These are phyloP conservation scores for Eudorcas thomsonii DNA, from an alignment of 2,113 vertebrate species.

Conservation along the genomic window DNA sequence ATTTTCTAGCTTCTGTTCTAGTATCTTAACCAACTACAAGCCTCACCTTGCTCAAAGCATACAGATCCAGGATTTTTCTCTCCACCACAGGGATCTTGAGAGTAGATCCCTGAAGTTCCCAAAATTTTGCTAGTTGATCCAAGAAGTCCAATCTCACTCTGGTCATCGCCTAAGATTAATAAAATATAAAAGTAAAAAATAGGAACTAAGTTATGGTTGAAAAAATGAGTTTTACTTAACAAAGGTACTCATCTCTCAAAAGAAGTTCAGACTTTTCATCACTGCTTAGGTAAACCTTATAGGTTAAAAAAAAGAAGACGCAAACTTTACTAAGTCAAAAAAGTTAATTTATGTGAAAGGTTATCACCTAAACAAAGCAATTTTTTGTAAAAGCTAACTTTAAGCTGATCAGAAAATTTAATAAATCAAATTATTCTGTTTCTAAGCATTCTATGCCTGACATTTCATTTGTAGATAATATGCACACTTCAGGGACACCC, in stretches of 20 bases:
- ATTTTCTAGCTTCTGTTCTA: neutral
- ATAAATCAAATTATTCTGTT: neutral
- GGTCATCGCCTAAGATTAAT: conserved; percentile 90
- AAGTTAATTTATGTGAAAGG: neutral
- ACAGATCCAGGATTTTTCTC: conserved; percentile 94
- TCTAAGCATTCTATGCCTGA: neutral
- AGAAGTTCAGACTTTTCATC: conserved; percentile 23
- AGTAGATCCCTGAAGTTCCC: conserved; percentile 97
- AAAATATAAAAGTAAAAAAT: conserved; percentile 53
- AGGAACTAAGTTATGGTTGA: neutral
- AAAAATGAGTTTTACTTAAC: neutral
- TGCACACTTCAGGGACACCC: neutral
- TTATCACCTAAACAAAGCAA: neutral
- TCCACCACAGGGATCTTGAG: conserved; percentile 96
- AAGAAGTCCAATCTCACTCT: conserved; percentile 96
- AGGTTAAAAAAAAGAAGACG: neutral
- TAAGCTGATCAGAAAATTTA: neutral
- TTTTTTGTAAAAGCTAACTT: neutral
- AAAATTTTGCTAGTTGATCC: conserved; percentile 98
- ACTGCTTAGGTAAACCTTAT: neutral
- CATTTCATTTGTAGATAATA: neutral
- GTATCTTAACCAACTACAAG: conserved; percentile 20
- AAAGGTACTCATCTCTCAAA: neutral
- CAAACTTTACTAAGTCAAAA: neutral
- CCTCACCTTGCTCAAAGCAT: conserved; percentile 94